These are phyloP conservation scores for Drosophila diplacantha DNA, from an alignment of 2,888 invertebrate genomes.

Conservation along the genomic window DNA sequence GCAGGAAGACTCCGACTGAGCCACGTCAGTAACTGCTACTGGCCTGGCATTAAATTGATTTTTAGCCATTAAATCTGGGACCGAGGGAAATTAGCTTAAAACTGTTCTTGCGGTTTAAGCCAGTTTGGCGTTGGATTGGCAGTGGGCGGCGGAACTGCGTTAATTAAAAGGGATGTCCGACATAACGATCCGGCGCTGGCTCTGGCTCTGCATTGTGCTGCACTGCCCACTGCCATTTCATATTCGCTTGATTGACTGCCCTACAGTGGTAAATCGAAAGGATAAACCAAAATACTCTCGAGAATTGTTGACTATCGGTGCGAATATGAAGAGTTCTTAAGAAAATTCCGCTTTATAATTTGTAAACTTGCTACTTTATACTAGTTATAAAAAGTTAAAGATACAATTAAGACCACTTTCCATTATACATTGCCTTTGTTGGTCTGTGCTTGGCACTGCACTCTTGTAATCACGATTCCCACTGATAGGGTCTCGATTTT, in stretches of 20 bases:
- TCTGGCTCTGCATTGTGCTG: slow-evolving; percentile 1
- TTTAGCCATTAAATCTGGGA: slow-evolving; percentile 52
- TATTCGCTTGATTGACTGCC: slow-evolving; percentile 3
- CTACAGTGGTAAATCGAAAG: not conserved
- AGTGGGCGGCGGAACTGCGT: slow-evolving; percentile 11
- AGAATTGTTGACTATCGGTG: too few relatives aligned
- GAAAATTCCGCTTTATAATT: not conserved
- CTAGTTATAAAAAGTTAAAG: not conserved
- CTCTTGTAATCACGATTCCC: not conserved
- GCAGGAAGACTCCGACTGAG: slow-evolving; percentile 19
- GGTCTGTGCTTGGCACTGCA: not conserved
- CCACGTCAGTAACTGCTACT: slow-evolving; percentile 5
- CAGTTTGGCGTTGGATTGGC: slow-evolving; percentile 3
- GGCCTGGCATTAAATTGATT: slow-evolving; percentile 58
- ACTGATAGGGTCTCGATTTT: slow-evolving; percentile 8
- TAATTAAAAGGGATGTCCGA: slow-evolving; percentile 29
- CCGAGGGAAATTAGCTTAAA: slow-evolving; percentile 37
- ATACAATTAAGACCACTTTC: rapidly evolving
- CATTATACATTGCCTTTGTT: not conserved
- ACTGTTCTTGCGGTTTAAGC: slow-evolving; percentile 34
- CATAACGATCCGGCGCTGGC: slow-evolving; percentile 7
- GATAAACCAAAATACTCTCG: not conserved
- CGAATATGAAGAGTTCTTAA: too few relatives aligned
- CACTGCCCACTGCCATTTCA: slow-evolving; percentile 13
- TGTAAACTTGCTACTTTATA: not conserved